These are phyloP conservation scores for Oligia fasciuncula DNA, from an alignment of 2,888 invertebrate genomes.

Conservation along the genomic window DNA sequence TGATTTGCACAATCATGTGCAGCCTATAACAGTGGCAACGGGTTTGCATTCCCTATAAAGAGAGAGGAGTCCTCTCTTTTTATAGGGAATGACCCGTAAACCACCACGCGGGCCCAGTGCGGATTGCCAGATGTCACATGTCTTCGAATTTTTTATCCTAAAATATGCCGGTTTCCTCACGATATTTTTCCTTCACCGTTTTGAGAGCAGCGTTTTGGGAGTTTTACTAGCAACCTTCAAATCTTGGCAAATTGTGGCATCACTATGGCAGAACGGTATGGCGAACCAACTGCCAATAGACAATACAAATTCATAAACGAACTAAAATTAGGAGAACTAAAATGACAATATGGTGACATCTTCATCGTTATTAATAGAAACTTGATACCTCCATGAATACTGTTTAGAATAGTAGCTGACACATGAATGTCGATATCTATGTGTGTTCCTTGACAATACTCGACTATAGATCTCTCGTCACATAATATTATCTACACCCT, in stretches of 20 bases:
- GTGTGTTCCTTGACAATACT: conserved; percentile 49
- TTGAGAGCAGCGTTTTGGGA: no score
- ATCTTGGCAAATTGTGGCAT: not conserved
- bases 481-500: conserved; percentile 41
- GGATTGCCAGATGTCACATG: no score
- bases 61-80: no score
- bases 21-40: no score
- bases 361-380: conserved; percentile 27
- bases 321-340: conserved; percentile 1
- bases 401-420: conserved; percentile 48
- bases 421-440: conserved; percentile 42
- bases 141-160: not conserved
- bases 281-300: not conserved
- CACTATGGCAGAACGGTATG: not conserved
- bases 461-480: conserved; percentile 28
- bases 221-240: not conserved
- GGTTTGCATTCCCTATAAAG: no score
- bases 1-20: not conserved
- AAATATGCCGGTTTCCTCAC: not conserved
- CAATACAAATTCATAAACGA: conserved; percentile 3
- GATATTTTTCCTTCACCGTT: not conserved
- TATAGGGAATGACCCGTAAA: no score
- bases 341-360: conserved; percentile 3
- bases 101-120: no score
- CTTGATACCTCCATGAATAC: conserved; percentile 46